Evolutionary conservation across 2,797 vertebrate genomes (phyloP).

Genomic region (Pachyuromys duprasi): DNA sequence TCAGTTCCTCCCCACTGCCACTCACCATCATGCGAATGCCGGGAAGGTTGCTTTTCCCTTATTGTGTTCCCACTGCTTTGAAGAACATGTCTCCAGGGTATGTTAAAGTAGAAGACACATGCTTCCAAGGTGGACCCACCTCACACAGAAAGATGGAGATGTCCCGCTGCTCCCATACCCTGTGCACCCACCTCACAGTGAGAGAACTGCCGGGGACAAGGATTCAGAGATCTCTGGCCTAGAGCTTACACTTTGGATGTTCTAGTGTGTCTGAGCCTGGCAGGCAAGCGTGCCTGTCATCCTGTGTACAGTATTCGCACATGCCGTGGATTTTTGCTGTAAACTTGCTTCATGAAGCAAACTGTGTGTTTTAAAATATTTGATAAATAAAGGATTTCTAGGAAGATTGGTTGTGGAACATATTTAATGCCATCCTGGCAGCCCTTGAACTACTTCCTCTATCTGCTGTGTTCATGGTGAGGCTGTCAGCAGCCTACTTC

Average conservation of each 20-base stretch:
- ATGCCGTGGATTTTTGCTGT: not conserved
- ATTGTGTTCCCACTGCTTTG: not conserved
- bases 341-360: not conserved
- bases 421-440: constrained; percentile 27
- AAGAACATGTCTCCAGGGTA: not conserved
- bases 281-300: not conserved
- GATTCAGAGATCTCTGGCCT: not conserved
- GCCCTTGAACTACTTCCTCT: constrained; percentile 84
- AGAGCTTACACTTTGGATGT: not conserved
- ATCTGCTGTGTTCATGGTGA: constrained; percentile 79
- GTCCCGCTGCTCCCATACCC: not conserved
- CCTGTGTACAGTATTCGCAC: not conserved
- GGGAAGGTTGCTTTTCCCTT: not conserved
- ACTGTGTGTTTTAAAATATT: constrained; percentile 63
- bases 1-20: not conserved
- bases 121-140: not conserved
- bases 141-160: not conserved
- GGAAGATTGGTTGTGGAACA: not conserved
- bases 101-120: not conserved
- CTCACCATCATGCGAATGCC: no score
- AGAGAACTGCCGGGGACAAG: not conserved
- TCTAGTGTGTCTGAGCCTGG: not conserved
- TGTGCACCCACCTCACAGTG: accelerated
- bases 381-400: constrained; percentile 58
- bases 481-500: constrained; percentile 82